Conservation (phyloP, 37 sponge, comb jelly and placozoan genomes). For the Tethya wilhelma region DNA sequence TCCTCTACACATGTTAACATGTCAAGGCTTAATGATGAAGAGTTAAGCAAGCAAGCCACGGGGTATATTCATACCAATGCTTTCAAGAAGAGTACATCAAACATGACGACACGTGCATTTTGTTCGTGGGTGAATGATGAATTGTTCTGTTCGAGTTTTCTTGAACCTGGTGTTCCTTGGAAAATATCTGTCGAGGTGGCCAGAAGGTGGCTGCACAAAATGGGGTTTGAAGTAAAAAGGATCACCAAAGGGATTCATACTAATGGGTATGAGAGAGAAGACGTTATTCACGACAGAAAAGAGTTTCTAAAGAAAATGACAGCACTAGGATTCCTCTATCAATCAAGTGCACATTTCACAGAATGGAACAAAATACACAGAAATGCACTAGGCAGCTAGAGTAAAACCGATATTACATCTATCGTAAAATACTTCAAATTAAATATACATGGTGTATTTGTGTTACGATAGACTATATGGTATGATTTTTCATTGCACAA, state of each 20-base stretch:
- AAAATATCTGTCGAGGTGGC: background rate
- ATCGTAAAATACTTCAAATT: too few relatives aligned
- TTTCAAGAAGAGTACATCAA: background rate
- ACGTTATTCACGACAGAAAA: background rate
- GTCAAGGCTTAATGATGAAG: background rate
- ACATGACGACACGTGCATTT: background rate
- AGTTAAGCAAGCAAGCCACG: background rate
- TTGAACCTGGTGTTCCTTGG: background rate
- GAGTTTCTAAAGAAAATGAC: background rate
- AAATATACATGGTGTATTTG: too few relatives aligned
- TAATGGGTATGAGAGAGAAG: constrained; percentile 1
- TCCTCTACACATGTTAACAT: too few relatives aligned
- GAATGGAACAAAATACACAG: too few relatives aligned
- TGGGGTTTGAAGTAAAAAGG: background rate
- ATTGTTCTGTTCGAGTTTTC: background rate
- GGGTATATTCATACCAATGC: background rate
- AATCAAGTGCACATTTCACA: background rate
- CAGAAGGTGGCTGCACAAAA: background rate
- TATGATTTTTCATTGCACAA: too few relatives aligned
- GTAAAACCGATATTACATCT: too few relatives aligned
- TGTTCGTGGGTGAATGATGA: background rate
- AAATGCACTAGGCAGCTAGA: background rate
- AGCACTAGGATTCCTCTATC: background rate
- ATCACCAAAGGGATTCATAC: background rate
- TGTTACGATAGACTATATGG: too few relatives aligned